Evolutionary conservation across 2,113 vertebrate genomes (phyloP).

Genomic region (Cardinalis cardinalis): DNA sequence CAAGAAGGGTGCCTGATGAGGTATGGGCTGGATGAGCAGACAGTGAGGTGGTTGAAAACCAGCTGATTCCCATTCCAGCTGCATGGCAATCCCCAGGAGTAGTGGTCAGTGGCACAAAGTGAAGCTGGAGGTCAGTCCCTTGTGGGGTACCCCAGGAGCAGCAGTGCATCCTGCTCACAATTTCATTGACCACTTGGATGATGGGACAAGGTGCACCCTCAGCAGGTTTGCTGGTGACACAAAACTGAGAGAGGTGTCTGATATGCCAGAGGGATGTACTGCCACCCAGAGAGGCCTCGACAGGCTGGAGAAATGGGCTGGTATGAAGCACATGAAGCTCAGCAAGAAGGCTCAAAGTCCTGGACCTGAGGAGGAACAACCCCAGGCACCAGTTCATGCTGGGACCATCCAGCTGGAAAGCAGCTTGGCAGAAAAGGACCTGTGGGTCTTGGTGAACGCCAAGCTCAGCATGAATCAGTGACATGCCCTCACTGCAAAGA

Average conservation of each 20-base stretch:
- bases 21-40: not conserved
- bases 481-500: not conserved
- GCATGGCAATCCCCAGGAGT: not conserved
- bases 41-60: not conserved
- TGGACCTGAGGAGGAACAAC: not conserved
- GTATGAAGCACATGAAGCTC: not conserved
- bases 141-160: not conserved
- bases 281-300: not conserved
- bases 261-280: not conserved
- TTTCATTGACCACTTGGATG: not conserved
- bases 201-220: not conserved
- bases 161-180: not conserved
- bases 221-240: not conserved
- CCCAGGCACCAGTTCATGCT: rapidly evolving
- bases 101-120: rapidly evolving
- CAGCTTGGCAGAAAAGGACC: not conserved
- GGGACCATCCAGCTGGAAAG: not conserved
- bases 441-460: not conserved
- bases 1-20: not conserved
- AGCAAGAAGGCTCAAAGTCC: not conserved
- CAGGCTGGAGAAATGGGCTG: not conserved
- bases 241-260: not conserved
- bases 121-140: not conserved
- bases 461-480: not conserved
- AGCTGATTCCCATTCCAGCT: too few relatives aligned